Evolutionary conservation across 2,888 invertebrate genomes (phyloP).

Genomic region (Parnassius glacialis): DNA sequence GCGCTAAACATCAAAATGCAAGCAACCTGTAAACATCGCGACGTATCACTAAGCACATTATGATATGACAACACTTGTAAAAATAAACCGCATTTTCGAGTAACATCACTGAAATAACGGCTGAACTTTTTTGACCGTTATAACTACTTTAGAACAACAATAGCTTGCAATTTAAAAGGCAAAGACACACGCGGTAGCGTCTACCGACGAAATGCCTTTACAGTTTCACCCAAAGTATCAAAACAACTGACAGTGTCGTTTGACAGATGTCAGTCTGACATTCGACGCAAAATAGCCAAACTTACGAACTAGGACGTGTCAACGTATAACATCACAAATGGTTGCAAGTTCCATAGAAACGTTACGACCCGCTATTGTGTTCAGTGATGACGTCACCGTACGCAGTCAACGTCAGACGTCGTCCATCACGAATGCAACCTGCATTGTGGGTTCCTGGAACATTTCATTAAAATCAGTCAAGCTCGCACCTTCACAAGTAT

Average conservation of each 20-base stretch:
- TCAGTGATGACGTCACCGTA: slow-evolving; percentile 43
- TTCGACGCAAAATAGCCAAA: slow-evolving; percentile 22
- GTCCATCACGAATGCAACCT: slow-evolving; percentile 77
- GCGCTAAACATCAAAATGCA: slow-evolving; percentile 49
- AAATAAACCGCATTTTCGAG: slow-evolving; percentile 40
- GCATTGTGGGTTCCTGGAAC: slow-evolving; percentile 75
- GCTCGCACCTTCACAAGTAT: too few species aligned
- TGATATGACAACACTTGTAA: slow-evolving; percentile 63
- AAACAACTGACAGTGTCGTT: slow-evolving; percentile 31
- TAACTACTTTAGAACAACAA: slow-evolving; percentile 55
- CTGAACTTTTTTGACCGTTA: slow-evolving; percentile 36
- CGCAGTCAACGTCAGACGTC: slow-evolving; percentile 65
- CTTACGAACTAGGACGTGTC: slow-evolving; percentile 23
- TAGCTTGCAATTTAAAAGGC: slow-evolving; percentile 43
- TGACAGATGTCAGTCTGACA: slow-evolving; percentile 3
- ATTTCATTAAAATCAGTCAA: background rate
- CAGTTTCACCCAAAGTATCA: slow-evolving; percentile 36
- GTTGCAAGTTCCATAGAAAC: slow-evolving; percentile 8
- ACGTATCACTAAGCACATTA: slow-evolving; percentile 50
- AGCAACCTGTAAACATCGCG: slow-evolving; percentile 41
- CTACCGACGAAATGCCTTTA: slow-evolving; percentile 31
- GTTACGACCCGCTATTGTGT: slow-evolving; percentile 9
- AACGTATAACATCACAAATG: slow-evolving; percentile 20
- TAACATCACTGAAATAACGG: slow-evolving; percentile 33
- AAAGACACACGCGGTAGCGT: slow-evolving; percentile 27